Percentiles rank a stretch among this genome's conserved stretches.
These are phyloP conservation scores for Diadumene lineata DNA, from an alignment of 92 coral and sea anemone species.

Conservation along the genomic window DNA sequence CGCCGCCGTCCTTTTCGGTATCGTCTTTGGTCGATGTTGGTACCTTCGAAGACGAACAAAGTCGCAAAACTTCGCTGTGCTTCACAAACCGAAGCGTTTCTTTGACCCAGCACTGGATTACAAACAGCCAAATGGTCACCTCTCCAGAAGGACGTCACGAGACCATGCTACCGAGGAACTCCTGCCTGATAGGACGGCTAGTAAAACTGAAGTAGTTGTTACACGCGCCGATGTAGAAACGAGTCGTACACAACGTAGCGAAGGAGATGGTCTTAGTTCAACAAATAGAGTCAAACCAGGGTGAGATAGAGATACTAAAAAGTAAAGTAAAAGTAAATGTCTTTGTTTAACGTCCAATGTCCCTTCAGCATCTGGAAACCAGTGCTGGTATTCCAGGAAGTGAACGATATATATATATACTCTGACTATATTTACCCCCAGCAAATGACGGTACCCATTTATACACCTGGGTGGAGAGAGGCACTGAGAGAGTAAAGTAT, in stretches of 20 bases:
- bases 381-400: too few species aligned
- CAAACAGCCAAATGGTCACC: conserved; percentile 44
- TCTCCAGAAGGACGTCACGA: conserved; percentile 30
- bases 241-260: neutral
- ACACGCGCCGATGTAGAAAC: conserved; percentile 54
- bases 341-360: too few species aligned
- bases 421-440: too few species aligned
- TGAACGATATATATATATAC: too few species aligned
- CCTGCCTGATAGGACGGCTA: conserved; percentile 16
- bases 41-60: conserved; percentile 37
- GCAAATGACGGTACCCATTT: too few species aligned
- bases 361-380: too few species aligned
- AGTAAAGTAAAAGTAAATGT: too few species aligned
- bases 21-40: conserved; percentile 34
- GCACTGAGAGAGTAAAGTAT: too few species aligned
- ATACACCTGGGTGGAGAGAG: too few species aligned
- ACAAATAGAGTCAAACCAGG: neutral
- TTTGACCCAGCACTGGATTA: conserved; percentile 38
- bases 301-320: too few species aligned
- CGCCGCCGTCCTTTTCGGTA: conserved; percentile 58
- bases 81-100: conserved; percentile 65
- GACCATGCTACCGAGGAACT: conserved; percentile 32
- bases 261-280: neutral
- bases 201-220: conserved; percentile 49
- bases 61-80: conserved; percentile 34